A percentile compares a stretch with the other conserved stretches of the same genome.
phyloP scores from a whole-genome alignment of 2,888 invertebrate genomes.

The Zeuzera pyrina region DNA sequence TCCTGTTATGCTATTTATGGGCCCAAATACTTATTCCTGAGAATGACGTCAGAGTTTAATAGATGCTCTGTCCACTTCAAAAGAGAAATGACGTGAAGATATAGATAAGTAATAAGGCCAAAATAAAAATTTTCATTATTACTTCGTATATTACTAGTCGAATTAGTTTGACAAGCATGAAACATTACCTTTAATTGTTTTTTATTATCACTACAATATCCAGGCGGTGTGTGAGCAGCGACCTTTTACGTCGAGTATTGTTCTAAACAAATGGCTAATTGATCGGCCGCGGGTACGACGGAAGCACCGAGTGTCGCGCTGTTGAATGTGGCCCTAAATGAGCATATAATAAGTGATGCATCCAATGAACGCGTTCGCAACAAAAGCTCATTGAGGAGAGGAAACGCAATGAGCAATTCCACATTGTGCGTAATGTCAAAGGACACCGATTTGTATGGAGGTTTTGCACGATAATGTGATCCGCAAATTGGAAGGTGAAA shows the following conservation, averaged over 20 bases:
- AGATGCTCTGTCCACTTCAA: no score
- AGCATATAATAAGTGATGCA: slow-evolving; percentile 48
- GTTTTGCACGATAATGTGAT: slow-evolving; percentile 28
- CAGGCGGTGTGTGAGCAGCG: no score
- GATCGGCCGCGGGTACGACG: slow-evolving; percentile 34
- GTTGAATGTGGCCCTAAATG: slow-evolving; percentile 46
- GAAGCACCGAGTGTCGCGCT: slow-evolving; percentile 48
- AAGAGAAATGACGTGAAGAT: no score
- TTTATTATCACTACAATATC: no score
- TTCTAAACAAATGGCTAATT: slow-evolving; percentile 39
- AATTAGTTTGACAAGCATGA: no score
- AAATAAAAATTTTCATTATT: no score
- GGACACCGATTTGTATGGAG: slow-evolving; percentile 45
- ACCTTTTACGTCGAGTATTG: slow-evolving; percentile 15
- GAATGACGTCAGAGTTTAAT: no score
- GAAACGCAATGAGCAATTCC: slow-evolving; percentile 31
- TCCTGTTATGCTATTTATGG: no score
- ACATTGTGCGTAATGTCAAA: slow-evolving; percentile 43
- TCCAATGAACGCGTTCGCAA: slow-evolving; percentile 23
- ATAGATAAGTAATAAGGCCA: no score
- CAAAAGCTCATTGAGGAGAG: slow-evolving; percentile 32
- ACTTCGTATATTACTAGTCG: no score
- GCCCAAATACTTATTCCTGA: no score
- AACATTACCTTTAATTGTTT: no score
- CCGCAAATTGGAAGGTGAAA: slow-evolving; percentile 56